A percentile compares a stretch with the other conserved stretches of the same genome.
phyloP scores from a whole-genome alignment of 2,113 vertebrate species.

The Eretmodus cyanostictus region DNA sequence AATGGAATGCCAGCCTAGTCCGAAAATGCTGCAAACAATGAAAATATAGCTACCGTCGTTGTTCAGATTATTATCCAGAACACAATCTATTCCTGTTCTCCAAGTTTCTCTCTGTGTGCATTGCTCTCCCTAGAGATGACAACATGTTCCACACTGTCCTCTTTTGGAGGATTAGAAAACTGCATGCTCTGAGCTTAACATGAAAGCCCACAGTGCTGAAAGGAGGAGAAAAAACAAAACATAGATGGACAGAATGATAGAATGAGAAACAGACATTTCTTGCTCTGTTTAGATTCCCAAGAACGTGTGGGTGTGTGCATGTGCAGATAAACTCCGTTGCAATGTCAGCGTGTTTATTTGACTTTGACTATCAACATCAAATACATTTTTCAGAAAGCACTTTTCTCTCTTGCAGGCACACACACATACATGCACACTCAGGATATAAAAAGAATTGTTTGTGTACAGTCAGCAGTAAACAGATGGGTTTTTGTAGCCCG shows the following conservation, averaged over 20 bases:
- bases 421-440: not conserved
- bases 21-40: not conserved
- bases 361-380: slow-evolving; percentile 47
- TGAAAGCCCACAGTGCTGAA: not conserved
- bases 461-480: slow-evolving; percentile 52
- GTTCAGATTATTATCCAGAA: not conserved
- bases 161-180: slow-evolving; percentile 58
- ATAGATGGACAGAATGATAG: not conserved
- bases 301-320: not conserved
- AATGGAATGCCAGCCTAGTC: not conserved
- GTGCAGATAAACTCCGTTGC: slow-evolving; percentile 9
- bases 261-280: not conserved
- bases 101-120: not conserved
- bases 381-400: slow-evolving; percentile 22
- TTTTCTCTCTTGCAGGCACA: not conserved
- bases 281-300: not conserved
- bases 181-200: slow-evolving; percentile 12
- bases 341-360: slow-evolving; percentile 42
- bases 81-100: not conserved
- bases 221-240: not conserved
- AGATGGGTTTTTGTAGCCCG: slow-evolving; percentile 39
- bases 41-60: not conserved
- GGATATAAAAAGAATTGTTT: slow-evolving; percentile 49
- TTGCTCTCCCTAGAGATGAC: slow-evolving; percentile 46
- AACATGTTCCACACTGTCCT: slow-evolving; percentile 64